Percentiles rank a stretch among this genome's conserved stretches.
Evolutionary conservation across 2,797 vertebrate species (phyloP).

Genomic region (Amniataba percoides): DNA sequence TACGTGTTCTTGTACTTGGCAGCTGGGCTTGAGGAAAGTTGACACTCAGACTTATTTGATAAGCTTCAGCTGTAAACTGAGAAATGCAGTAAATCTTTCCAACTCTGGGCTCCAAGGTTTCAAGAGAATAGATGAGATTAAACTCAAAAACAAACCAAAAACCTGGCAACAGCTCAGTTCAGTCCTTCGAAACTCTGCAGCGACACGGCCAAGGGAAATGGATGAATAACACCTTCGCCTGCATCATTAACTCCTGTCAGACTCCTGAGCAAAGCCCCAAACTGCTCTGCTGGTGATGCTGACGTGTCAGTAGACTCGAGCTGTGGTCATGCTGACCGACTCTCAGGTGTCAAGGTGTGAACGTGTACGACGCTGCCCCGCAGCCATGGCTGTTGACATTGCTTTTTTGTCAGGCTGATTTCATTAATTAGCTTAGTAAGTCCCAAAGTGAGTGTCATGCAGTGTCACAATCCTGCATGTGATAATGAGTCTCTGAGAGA

Average conservation of each 20-base stretch:
- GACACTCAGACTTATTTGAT: neutral
- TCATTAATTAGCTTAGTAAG: neutral
- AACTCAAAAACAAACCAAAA: conserved; percentile 13
- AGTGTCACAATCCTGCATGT: neutral
- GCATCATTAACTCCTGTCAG: conserved; percentile 36
- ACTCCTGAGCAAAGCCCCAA: conserved; percentile 11
- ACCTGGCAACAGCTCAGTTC: conserved; percentile 3
- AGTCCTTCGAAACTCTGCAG: neutral
- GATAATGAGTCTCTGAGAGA: neutral
- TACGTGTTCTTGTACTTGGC: too few relatives aligned
- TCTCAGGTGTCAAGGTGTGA: conserved; percentile 14
- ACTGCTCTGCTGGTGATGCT: conserved; percentile 13
- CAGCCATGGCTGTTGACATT: conserved; percentile 2
- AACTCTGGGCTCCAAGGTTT: neutral
- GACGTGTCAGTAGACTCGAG: neutral
- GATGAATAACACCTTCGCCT: conserved; percentile 22
- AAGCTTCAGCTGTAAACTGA: neutral
- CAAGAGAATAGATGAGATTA: neutral
- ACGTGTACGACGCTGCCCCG: neutral
- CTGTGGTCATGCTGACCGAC: neutral
- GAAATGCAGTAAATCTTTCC: neutral
- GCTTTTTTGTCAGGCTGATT: neutral
- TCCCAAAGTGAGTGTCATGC: neutral
- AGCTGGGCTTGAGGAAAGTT: neutral
- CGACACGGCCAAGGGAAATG: conserved; percentile 16